These are phyloP conservation scores for Pitangus sulphuratus DNA, from an alignment of 2,797 vertebrate species.

Conservation along the genomic window DNA sequence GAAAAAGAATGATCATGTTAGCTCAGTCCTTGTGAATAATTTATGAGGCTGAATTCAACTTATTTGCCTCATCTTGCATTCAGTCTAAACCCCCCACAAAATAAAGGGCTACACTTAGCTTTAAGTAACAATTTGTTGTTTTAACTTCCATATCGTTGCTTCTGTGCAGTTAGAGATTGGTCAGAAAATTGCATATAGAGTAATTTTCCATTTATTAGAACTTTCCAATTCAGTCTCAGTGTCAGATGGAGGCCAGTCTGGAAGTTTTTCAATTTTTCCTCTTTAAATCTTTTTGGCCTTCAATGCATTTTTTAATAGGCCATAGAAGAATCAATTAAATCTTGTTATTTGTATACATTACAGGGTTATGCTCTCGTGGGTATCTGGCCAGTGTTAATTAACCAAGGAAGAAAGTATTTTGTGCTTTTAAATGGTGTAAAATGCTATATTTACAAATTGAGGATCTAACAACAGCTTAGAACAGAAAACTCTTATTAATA, in stretches of 20 bases:
- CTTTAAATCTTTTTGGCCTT: constrained; percentile 53
- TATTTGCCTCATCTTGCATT: constrained; percentile 52
- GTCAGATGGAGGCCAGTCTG: constrained; percentile 32
- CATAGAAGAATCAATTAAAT: constrained; percentile 65
- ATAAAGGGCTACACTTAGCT: constrained; percentile 30
- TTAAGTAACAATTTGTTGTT: constrained; percentile 54
- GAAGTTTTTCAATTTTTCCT: constrained; percentile 21
- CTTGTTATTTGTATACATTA: constrained; percentile 48
- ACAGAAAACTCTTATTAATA: neutral
- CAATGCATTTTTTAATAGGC: constrained; percentile 65
- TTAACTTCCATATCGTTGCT: constrained; percentile 26
- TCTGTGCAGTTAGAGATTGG: neutral
- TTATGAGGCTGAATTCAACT: constrained; percentile 57
- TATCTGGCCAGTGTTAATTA: constrained; percentile 53
- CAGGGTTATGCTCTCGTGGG: constrained; percentile 37
- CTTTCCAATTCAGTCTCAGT: neutral
- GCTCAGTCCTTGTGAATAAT: constrained; percentile 65
- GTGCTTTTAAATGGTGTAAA: constrained; percentile 9
- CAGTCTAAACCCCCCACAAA: constrained; percentile 9
- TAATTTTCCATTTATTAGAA: constrained; percentile 14
- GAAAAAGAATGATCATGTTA: constrained; percentile 57
- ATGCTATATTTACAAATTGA: neutral
- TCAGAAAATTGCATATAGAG: constrained; percentile 9
- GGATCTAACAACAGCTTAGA: neutral
- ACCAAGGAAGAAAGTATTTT: constrained; percentile 35